Evolutionary conservation across 2,113 vertebrate genomes (phyloP).

Genomic region (Phodopus roborovskii): DNA sequence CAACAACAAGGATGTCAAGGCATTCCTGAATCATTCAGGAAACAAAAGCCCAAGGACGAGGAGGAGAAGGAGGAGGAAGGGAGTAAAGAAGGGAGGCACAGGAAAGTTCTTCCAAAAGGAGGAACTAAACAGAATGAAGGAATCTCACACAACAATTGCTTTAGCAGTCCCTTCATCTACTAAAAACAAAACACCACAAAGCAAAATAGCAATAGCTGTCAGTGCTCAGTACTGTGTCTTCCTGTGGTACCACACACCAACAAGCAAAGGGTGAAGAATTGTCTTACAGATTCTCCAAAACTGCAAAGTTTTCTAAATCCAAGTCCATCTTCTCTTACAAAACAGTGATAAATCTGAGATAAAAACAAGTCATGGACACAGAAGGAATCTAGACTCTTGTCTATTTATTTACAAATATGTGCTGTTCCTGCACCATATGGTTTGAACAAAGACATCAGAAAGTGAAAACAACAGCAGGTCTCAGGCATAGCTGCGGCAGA

Average conservation of each 20-base stretch:
- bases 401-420: conserved; percentile 78
- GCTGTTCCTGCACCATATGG: conserved; percentile 51
- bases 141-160: neutral
- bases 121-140: neutral
- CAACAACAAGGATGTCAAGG: neutral
- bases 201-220: neutral
- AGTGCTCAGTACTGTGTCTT: neutral
- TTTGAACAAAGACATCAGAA: conserved; percentile 67
- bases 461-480: conserved; percentile 64
- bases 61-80: neutral
- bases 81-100: neutral
- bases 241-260: neutral
- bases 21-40: neutral
- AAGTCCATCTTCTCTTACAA: conserved; percentile 40
- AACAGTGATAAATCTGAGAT: conserved; percentile 56
- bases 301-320: conserved; percentile 9
- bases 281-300: neutral
- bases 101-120: conserved; percentile 49
- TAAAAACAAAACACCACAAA: conserved; percentile 38
- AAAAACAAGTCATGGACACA: conserved; percentile 62
- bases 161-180: conserved; percentile 19
- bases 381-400: conserved; percentile 47
- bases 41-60: neutral
- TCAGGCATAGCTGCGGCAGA: neutral
- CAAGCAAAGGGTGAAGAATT: neutral